These are phyloP conservation scores for Telmatherina bonti DNA, from an alignment of 2,797 vertebrate species.

Conservation along the genomic window DNA sequence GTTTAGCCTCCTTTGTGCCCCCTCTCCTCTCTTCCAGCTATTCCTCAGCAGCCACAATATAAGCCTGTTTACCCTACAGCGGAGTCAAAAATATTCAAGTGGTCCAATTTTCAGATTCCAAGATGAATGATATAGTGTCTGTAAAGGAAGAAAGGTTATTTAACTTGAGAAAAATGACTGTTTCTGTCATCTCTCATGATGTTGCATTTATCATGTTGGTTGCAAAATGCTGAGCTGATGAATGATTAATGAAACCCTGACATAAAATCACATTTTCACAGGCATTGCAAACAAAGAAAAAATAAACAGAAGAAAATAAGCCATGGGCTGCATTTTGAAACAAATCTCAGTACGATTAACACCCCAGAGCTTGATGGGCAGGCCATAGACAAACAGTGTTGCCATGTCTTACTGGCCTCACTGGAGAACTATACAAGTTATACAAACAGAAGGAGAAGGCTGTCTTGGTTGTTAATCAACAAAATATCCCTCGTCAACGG, in stretches of 20 bases:
- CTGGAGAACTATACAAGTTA: slow-evolving; percentile 22
- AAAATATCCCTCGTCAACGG: background rate
- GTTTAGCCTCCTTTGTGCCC: slow-evolving; percentile 38
- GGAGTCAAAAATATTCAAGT: slow-evolving; percentile 45
- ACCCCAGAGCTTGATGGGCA: slow-evolving; percentile 30
- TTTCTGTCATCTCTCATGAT: slow-evolving; percentile 18
- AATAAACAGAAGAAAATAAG: slow-evolving; percentile 33
- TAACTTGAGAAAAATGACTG: slow-evolving; percentile 5
- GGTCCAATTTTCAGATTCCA: slow-evolving; percentile 65
- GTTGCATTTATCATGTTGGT: slow-evolving; percentile 29
- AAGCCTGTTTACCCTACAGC: slow-evolving; percentile 50
- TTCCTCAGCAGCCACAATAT: slow-evolving; percentile 48
- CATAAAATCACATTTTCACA: slow-evolving; percentile 38
- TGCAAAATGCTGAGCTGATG: slow-evolving; percentile 50
- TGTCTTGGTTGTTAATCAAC: background rate
- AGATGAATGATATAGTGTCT: slow-evolving; percentile 56
- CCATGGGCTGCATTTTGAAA: slow-evolving; percentile 40
- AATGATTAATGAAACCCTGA: slow-evolving; percentile 62
- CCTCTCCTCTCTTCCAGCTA: slow-evolving; percentile 8
- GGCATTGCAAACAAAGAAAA: slow-evolving; percentile 37
- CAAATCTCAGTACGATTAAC: slow-evolving; percentile 29
- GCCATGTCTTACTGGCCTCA: slow-evolving; percentile 23
- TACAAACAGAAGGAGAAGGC: slow-evolving; percentile 13
- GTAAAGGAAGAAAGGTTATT: slow-evolving; percentile 4
- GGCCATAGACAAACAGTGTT: slow-evolving; percentile 23